phyloP scores from a whole-genome alignment of 2,797 vertebrate species.

The Taenioides sp. region DNA sequence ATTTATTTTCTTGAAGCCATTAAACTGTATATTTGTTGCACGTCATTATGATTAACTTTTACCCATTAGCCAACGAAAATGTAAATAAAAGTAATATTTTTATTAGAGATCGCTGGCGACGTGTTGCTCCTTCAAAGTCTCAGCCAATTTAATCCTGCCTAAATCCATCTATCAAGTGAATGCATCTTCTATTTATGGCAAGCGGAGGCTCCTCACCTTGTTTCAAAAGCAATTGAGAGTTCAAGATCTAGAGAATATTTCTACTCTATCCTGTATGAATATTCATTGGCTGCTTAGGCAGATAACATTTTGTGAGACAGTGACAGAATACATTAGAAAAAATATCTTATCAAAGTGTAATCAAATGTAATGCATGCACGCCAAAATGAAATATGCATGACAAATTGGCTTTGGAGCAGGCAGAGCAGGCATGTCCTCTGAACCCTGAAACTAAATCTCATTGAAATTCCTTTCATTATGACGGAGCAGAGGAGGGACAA shows the following conservation, averaged over 20 bases:
- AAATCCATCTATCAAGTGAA: conserved; percentile 38
- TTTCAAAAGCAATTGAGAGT: conserved; percentile 27
- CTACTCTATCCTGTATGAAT: conserved; percentile 44
- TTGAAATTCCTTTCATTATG: conserved; percentile 74
- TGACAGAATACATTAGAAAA: conserved; percentile 50
- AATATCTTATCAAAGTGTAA: conserved; percentile 63
- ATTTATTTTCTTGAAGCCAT: conserved; percentile 13
- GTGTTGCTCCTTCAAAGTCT: conserved; percentile 46
- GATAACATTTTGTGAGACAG: conserved; percentile 43
- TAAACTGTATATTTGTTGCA: conserved; percentile 47
- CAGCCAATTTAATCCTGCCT: conserved; percentile 34
- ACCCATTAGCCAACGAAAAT: conserved; percentile 38
- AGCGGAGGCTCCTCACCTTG: conserved; percentile 41
- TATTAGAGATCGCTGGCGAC: conserved; percentile 44
- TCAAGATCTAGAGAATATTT: conserved; percentile 1
- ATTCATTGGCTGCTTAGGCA: conserved; percentile 53
- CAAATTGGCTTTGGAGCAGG: conserved; percentile 72
- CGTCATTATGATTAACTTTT: conserved; percentile 48
- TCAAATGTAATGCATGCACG: conserved; percentile 64
- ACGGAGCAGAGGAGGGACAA: conserved; percentile 44
- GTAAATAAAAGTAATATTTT: conserved; percentile 46
- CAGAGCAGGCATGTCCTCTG: conserved; percentile 63
- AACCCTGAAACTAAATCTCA: conserved; percentile 64
- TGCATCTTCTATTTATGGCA: conserved; percentile 24
- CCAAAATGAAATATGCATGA: conserved; percentile 68